A percentile compares a stretch with the other conserved stretches of the same genome.
These are phyloP conservation scores for Nebria ingens DNA, from an alignment of 1,140 invertebrate genomes.

Conservation along the genomic window DNA sequence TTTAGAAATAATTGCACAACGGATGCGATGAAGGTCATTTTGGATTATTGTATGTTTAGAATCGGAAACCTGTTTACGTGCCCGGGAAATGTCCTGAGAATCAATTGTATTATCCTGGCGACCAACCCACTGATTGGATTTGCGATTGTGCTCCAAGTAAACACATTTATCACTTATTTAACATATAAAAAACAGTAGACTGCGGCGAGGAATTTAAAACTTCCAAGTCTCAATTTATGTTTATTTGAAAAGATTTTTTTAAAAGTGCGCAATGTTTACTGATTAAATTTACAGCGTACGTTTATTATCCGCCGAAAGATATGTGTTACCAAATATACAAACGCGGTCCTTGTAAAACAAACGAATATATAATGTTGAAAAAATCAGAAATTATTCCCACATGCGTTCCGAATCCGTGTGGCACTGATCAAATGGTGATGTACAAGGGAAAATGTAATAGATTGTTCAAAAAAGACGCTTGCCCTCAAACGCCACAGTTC, in stretches of 20 bases:
- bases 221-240: neutral
- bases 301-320: constrained; percentile 49
- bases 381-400: constrained; percentile 40
- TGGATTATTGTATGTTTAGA: constrained; percentile 29
- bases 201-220: too few species aligned
- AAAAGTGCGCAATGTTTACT: neutral
- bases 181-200: neutral
- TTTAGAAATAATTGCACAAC: neutral
- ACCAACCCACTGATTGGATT: constrained; percentile 47
- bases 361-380: constrained; percentile 44
- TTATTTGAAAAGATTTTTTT: constrained; percentile 7
- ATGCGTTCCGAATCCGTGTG: constrained; percentile 49
- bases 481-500: constrained; percentile 20
- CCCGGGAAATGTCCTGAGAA: constrained; percentile 45
- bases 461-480: constrained; percentile 36
- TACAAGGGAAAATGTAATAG: constrained; percentile 40
- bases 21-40: neutral
- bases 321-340: constrained; percentile 48
- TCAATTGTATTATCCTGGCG: constrained; percentile 51
- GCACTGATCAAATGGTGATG: constrained; percentile 35
- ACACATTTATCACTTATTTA: neutral
- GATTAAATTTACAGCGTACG: constrained; percentile 35
- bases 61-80: constrained; percentile 42
- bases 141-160: constrained; percentile 55
- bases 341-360: constrained; percentile 46